Evolutionary conservation across 2,888 invertebrate species (phyloP).

Genomic region (Clusia tigrina): DNA sequence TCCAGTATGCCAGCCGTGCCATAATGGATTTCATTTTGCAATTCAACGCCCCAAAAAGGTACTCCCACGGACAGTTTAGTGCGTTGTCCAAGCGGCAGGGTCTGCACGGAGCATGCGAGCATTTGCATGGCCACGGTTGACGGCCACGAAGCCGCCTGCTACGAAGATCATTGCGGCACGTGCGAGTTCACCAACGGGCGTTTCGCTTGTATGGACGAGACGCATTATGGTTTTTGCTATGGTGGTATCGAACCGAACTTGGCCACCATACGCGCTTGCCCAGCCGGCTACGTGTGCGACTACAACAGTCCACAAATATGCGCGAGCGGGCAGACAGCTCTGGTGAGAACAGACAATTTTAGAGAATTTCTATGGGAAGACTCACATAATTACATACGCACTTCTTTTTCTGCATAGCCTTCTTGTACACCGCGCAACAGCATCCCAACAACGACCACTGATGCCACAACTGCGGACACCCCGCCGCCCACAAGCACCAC

Average conservation of each 20-base stretch:
- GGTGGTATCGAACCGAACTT: constrained; percentile 26
- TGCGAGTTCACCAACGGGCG: constrained; percentile 28
- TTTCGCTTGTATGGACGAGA: constrained; percentile 40
- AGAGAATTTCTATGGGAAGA: too few relatives aligned
- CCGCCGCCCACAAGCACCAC: constrained; percentile 5
- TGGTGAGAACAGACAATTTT: too few relatives aligned
- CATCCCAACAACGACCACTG: constrained; percentile 2
- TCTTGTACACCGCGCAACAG: constrained; percentile 7
- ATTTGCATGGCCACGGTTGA: constrained; percentile 34
- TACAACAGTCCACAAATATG: constrained; percentile 33
- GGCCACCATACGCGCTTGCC: constrained; percentile 30
- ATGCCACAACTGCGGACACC: constrained; percentile 1
- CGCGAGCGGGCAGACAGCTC: constrained; percentile 21
- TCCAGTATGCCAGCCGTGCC: not conserved
- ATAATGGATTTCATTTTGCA: not conserved
- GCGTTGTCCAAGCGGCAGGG: constrained; percentile 32
- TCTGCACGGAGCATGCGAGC: constrained; percentile 35
- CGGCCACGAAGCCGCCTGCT: constrained; percentile 34
- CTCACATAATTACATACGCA: not conserved
- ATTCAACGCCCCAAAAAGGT: constrained; percentile 14
- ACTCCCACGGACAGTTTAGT: constrained; percentile 14
- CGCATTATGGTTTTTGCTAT: constrained; percentile 40
- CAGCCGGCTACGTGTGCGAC: constrained; percentile 38
- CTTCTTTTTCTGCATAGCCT: constrained; percentile 2
- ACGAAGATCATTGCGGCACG: constrained; percentile 31